Evolutionary conservation across 2,797 vertebrate genomes (phyloP).

Genomic region (Tapera naevia): DNA sequence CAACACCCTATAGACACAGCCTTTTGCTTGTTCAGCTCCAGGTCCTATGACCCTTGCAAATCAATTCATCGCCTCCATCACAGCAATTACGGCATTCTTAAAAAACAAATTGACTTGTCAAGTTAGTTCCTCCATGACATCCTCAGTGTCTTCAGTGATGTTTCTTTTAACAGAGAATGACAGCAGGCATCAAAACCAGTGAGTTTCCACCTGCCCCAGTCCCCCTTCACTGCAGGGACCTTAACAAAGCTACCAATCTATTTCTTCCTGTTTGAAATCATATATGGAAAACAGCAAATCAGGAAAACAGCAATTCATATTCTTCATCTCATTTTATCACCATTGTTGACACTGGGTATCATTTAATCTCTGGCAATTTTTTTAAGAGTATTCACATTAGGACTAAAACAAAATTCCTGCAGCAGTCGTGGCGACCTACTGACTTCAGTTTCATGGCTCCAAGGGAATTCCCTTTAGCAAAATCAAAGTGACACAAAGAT

Average conservation of each 20-base stretch:
- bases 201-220: neutral
- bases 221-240: neutral
- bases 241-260: neutral
- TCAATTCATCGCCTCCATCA: neutral
- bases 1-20: neutral
- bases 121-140: neutral
- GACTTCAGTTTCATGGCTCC: neutral
- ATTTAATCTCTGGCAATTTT: neutral
- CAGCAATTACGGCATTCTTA: neutral
- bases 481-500: neutral
- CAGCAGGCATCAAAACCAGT: neutral
- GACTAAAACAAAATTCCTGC: neutral
- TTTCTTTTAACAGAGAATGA: neutral
- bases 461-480: neutral
- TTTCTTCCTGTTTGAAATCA: neutral
- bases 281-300: neutral
- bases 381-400: neutral
- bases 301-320: neutral
- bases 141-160: neutral
- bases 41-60: neutral
- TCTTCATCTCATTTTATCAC: neutral
- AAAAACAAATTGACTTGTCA: slow-evolving; percentile 15
- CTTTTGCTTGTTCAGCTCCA: neutral
- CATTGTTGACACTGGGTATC: neutral
- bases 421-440: neutral